Evolutionary conservation across 2,113 vertebrate species (phyloP).

Genomic region (Microcebus ravelobensis): DNA sequence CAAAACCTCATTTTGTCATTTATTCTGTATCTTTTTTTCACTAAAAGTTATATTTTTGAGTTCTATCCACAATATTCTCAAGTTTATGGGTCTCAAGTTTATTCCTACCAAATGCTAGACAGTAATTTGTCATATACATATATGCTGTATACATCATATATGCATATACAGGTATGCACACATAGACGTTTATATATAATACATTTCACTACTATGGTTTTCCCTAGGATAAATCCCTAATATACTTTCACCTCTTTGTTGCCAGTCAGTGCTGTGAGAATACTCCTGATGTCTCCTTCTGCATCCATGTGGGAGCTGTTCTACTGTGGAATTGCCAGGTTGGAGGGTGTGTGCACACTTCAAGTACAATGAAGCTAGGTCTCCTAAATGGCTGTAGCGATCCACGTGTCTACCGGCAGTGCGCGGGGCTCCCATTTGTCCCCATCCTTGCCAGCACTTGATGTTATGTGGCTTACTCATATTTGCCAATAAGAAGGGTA

Average conservation of each 20-base stretch:
- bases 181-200: not conserved
- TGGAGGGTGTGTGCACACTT: not conserved
- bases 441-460: not conserved
- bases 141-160: not conserved
- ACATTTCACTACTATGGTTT: not conserved
- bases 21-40: not conserved
- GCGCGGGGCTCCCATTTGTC: not conserved
- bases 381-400: not conserved
- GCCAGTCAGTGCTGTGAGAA: not conserved
- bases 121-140: not conserved
- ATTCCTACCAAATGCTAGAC: not conserved
- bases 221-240: not conserved
- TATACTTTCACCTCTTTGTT: not conserved
- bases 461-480: not conserved
- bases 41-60: not conserved
- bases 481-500: not conserved
- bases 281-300: not conserved
- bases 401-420: not conserved
- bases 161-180: not conserved
- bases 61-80: not conserved
- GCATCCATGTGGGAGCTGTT: not conserved
- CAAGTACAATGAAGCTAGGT: not conserved
- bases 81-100: not conserved
- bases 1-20: not conserved
- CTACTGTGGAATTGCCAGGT: not conserved